Evolutionary conservation across 2,797 vertebrate species (phyloP), one percentile per base, ranked within the genome.

Genomic region (Pangasius mekongensis): DNA sequence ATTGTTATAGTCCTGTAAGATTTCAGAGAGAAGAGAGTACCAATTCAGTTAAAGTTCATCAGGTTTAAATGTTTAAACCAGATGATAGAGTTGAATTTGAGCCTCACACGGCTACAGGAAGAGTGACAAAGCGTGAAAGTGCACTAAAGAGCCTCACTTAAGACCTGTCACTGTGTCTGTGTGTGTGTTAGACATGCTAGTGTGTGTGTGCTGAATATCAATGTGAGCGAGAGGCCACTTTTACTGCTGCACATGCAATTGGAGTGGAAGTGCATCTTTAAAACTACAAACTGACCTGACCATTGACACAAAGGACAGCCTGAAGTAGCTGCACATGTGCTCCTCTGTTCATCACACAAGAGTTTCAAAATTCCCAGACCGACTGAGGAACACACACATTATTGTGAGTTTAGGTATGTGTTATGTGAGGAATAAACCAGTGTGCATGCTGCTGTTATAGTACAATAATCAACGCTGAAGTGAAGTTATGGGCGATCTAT

Each of bases 151-250:
- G 85, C 86, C 58, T 91, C 90, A 87, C 88, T 91, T 74, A 87
- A 86, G 89, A 89, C 82, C 87, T 91, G 88, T 88, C 90, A 89
- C n/a, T 60, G 84, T 13, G 58, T 85, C 58, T 88, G 90, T 89
- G 88, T 88, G 90, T 78, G 77, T 74, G 88, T 84, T 4, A 36
- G 54, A 80, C 54, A 77, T 89, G 90, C 82, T 87, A 73, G 64
- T 77, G 84, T 85, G 87, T 89, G 90, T 91, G 90, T 82, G 69
- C 62, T 88, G 90, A 87, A 91, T 91, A 89, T 89, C 83, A 89
- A 90, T 91, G 82, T 3, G 62, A 80, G 60, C 54, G 33, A 77
- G 84, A 86, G 90, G 90, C 90, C 90, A 83, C 88, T 86, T 86
- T 83, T 71, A 83, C 20, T 80, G 33, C 20, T 11, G 30, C 49